Evolutionary conservation across 2,888 invertebrate species (phyloP).

Genomic region (Orthonevra nobilis): DNA sequence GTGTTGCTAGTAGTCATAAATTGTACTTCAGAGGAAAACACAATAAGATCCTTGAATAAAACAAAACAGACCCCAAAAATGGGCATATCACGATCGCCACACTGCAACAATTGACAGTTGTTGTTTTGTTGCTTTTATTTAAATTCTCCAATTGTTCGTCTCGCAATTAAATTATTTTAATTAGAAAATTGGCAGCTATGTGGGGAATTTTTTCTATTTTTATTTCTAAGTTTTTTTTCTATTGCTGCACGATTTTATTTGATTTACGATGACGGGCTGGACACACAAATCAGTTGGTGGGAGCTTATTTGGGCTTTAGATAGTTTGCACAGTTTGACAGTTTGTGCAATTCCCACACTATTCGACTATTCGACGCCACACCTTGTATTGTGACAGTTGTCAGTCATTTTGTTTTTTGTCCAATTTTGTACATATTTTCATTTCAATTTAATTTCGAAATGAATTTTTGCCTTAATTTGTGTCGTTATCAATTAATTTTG

Average conservation of each 20-base stretch:
- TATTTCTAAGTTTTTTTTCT: too few relatives aligned
- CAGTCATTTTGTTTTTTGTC: conserved; percentile 26
- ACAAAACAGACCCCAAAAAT: conserved; percentile 57
- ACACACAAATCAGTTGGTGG: conserved; percentile 42
- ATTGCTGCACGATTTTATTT: conserved; percentile 43
- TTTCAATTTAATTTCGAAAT: too few relatives aligned
- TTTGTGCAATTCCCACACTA: conserved; percentile 48
- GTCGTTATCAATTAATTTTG: conserved; percentile 12
- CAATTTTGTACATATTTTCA: conserved; percentile 21
- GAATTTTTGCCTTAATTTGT: neutral
- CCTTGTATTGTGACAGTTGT: conserved; percentile 59
- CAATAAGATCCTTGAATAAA: conserved; percentile 15
- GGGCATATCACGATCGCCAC: conserved; percentile 62
- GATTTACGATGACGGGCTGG: conserved; percentile 55
- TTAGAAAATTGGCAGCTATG: conserved; percentile 51
- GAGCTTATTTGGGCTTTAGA: conserved; percentile 26
- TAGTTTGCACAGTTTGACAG: conserved; percentile 10
- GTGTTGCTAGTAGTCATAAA: conserved; percentile 40
- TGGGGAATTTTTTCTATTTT: conserved; percentile 13
- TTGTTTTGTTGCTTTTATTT: conserved; percentile 63
- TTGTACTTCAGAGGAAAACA: conserved; percentile 24
- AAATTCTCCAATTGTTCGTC: conserved; percentile 23
- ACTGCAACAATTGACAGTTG: conserved; percentile 52
- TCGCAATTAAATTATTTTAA: conserved; percentile 64
- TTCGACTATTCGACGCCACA: conserved; percentile 24